phyloP scores from a whole-genome alignment of 2,797 vertebrate species.

The Pseudopleuronectes americanus region DNA sequence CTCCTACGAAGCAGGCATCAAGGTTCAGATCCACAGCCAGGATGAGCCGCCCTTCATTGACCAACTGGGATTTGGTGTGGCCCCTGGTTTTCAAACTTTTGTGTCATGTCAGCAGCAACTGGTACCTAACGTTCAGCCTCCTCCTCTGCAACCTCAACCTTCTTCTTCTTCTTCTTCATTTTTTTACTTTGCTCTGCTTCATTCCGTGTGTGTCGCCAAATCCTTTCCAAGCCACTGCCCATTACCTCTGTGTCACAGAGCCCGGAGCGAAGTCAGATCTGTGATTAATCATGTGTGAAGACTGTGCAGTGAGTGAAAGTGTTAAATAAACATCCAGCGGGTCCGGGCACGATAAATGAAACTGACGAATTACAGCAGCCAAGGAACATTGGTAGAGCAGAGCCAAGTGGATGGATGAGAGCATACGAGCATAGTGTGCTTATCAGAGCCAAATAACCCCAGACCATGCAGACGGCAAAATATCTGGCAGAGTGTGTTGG shows the following conservation, averaged over 20 bases:
- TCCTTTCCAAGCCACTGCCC: constrained; percentile 26
- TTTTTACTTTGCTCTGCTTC: constrained; percentile 40
- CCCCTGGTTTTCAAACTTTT: constrained; percentile 90
- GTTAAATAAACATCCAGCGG: constrained; percentile 30
- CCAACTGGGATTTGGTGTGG: constrained; percentile 92
- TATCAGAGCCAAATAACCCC: constrained; percentile 44
- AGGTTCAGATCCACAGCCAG: constrained; percentile 96
- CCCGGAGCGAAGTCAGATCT: constrained; percentile 67
- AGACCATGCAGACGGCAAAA: constrained; percentile 45
- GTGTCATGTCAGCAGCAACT: constrained; percentile 90
- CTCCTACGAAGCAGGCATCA: constrained; percentile 93
- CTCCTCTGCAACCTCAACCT: constrained; percentile 35
- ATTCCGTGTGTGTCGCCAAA: constrained; percentile 57
- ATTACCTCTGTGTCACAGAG: constrained; percentile 55
- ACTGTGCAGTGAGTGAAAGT: constrained; percentile 32
- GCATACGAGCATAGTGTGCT: constrained; percentile 36
- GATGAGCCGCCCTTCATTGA: constrained; percentile 93
- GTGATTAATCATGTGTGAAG: constrained; percentile 37
- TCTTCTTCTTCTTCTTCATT: neutral
- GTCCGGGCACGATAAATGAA: constrained; percentile 32
- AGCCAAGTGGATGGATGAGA: constrained; percentile 48
- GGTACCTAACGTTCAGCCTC: constrained; percentile 80
- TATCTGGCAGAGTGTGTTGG: constrained; percentile 55
- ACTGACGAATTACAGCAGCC: constrained; percentile 30
- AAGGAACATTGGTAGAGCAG: constrained; percentile 41